Base-by-base conservation (phyloP, 2,888 invertebrate species). In the Troides oblongomaculatus region DNA sequence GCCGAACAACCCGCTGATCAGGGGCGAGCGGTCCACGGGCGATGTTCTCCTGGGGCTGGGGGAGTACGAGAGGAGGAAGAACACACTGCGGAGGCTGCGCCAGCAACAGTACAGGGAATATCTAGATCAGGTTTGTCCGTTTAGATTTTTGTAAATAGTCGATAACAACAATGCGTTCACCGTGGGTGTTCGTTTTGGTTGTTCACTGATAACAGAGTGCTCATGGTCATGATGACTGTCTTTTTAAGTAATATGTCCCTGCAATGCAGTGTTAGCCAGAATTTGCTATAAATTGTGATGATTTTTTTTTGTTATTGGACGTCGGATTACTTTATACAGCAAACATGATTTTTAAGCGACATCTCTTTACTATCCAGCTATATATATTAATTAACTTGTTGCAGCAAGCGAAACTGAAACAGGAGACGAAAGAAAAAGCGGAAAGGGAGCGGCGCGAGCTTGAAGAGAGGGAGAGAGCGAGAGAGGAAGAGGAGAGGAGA, bases 1-100 rank as follows among this genome's bases (percentile, higher is more conserved):
- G n/a, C 94, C 94, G 3, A 94, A 94, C 85, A 94, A 94, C 84
- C 94, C 94, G 21, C 84, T 93, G 72, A 78, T 93, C 36, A 89
- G 93, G 66, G 88, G 79, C 25, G 89, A 88, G 73, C 74, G 86
- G 23, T 69, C 74, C 17, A 71, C 81, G 0, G 87, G 90, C 12
- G 94, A 94, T 76, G 94, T 92, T 0, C 87, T 94, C 72, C 83
- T 93, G 60, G 94, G 94, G 0, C 85, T 94, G 36, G 94, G 94
- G 14, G 94, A 94, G 79, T 94, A 94, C 80, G 94, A 94, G 76
- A 87, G 94, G 2, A 77, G 93, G 3, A 77, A 92, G 64, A 90
- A 93, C 78, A 89, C 94, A 46, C 84, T 94, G 66, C 80, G 93
- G 66, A 89, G 91, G 79, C 84, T 93, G 71, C 85, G 91, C 0